Percentiles rank a stretch among this genome's conserved stretches.
Conservation (phyloP, 2,888 invertebrate species). For the Furcula furcula region DNA sequence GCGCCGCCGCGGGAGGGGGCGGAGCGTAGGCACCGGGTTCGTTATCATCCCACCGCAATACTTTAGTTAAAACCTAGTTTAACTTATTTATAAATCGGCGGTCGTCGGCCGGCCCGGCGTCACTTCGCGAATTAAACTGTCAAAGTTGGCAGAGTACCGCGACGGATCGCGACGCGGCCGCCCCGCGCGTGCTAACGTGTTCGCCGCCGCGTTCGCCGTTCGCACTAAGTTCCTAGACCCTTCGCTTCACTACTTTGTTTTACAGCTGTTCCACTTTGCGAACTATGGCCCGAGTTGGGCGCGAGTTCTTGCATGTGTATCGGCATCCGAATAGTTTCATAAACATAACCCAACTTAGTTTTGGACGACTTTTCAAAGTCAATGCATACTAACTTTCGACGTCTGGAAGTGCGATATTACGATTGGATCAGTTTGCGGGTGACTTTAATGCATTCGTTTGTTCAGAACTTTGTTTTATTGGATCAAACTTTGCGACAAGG, state of each 20-base stretch:
- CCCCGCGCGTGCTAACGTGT: constrained; percentile 50
- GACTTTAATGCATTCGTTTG: constrained; percentile 81
- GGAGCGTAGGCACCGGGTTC: constrained; percentile 61
- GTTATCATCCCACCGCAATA: constrained; percentile 74
- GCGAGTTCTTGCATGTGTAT: constrained; percentile 81
- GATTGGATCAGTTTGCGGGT: constrained; percentile 77
- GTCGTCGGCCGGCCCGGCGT: constrained; percentile 52
- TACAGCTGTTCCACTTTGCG: constrained; percentile 82
- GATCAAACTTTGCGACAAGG: constrained; percentile 68
- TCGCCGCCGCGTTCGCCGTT: constrained; percentile 50
- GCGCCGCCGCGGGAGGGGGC: constrained; percentile 48
- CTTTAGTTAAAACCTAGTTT: constrained; percentile 78
- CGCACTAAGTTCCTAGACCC: constrained; percentile 81
- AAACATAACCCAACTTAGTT: constrained; percentile 82
- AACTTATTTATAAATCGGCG: constrained; percentile 76
- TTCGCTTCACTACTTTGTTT: constrained; percentile 81
- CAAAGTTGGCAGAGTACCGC: constrained; percentile 53
- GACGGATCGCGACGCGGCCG: constrained; percentile 29
- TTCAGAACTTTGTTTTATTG: constrained; percentile 77
- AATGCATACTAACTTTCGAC: constrained; percentile 82
- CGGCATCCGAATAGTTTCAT: constrained; percentile 81
- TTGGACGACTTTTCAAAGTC: constrained; percentile 82
- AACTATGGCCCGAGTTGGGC: constrained; percentile 80
- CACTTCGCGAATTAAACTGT: constrained; percentile 65
- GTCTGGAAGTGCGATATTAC: constrained; percentile 79